A percentile compares a stretch with the other conserved stretches of the same genome.
These are phyloP conservation scores for Dascillus cervinus DNA, from an alignment of 2,888 invertebrate species.

Conservation along the genomic window DNA sequence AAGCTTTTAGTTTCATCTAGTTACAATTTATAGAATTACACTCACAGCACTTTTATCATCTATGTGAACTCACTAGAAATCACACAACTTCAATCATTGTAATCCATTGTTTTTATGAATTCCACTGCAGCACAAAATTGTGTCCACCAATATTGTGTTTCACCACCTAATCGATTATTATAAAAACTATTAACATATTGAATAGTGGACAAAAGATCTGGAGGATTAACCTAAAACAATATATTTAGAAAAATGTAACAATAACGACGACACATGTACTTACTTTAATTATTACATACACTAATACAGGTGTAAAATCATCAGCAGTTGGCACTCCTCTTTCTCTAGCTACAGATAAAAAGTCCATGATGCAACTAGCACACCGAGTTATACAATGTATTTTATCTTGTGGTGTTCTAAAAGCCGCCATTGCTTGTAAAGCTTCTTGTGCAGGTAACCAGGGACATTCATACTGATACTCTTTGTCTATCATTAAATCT, in stretches of 20 bases:
- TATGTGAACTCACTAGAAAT: too few relatives aligned
- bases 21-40: too few relatives aligned
- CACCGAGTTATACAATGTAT: slow-evolving; percentile 73
- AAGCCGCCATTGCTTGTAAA: slow-evolving; percentile 80
- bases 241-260: neutral
- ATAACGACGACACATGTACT: slow-evolving; percentile 10
- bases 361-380: slow-evolving; percentile 88
- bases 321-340: slow-evolving; percentile 79
- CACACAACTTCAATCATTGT: slow-evolving; percentile 45
- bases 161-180: slow-evolving; percentile 73
- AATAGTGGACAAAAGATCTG: slow-evolving; percentile 86
- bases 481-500: slow-evolving; percentile 73
- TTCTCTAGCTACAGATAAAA: slow-evolving; percentile 78
- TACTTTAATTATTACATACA: slow-evolving; percentile 92
- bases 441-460: slow-evolving; percentile 94
- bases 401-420: slow-evolving; percentile 85
- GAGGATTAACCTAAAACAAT: slow-evolving; percentile 75
- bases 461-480: slow-evolving; percentile 84
- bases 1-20: too few relatives aligned
- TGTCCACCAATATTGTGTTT: slow-evolving; percentile 97
- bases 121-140: slow-evolving; percentile 95
- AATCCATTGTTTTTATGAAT: slow-evolving; percentile 97
- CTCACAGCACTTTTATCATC: too few relatives aligned
- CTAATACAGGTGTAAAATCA: slow-evolving; percentile 92
- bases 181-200: slow-evolving; percentile 94